These are phyloP conservation scores for Psilopogon haemacephalus DNA, from an alignment of 2,113 vertebrate species.

Conservation along the genomic window DNA sequence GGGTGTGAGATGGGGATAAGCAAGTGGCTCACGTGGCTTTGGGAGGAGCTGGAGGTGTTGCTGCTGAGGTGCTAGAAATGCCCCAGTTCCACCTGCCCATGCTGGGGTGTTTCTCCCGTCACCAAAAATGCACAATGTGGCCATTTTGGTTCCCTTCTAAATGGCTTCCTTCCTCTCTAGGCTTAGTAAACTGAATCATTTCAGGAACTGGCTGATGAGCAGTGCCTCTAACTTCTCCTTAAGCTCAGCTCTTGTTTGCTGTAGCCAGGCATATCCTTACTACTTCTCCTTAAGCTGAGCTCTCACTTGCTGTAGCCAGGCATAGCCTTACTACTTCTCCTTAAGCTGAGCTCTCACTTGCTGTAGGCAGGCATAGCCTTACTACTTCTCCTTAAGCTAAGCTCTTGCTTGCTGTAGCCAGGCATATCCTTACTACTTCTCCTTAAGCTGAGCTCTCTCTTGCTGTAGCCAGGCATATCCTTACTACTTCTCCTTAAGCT, in stretches of 20 bases:
- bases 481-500: not conserved
- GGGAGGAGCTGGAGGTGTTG: not conserved
- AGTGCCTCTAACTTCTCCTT: not conserved
- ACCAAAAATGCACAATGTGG: not conserved
- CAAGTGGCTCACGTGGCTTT: not conserved
- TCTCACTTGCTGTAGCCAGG: not conserved
- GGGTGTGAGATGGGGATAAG: conserved; percentile 30
- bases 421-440: too few relatives aligned
- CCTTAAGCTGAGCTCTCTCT: not conserved
- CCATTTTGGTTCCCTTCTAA: conserved; percentile 8
- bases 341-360: not conserved
- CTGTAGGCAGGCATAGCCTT: not conserved
- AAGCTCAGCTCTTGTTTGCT: not conserved
- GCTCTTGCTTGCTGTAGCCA: conserved; percentile 3
- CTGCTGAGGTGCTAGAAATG: not conserved
- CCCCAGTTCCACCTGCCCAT: not conserved
- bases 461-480: not conserved
- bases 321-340: too few relatives aligned
- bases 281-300: not conserved
- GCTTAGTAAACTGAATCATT: not conserved
- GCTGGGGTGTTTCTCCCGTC: not conserved
- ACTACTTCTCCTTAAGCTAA: not conserved
- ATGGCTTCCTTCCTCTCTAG: not conserved
- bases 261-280: too few relatives aligned
- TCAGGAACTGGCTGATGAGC: not conserved